Evolutionary conservation across 2,797 vertebrate species (phyloP).

Genomic region (Centropyge bicolor): DNA sequence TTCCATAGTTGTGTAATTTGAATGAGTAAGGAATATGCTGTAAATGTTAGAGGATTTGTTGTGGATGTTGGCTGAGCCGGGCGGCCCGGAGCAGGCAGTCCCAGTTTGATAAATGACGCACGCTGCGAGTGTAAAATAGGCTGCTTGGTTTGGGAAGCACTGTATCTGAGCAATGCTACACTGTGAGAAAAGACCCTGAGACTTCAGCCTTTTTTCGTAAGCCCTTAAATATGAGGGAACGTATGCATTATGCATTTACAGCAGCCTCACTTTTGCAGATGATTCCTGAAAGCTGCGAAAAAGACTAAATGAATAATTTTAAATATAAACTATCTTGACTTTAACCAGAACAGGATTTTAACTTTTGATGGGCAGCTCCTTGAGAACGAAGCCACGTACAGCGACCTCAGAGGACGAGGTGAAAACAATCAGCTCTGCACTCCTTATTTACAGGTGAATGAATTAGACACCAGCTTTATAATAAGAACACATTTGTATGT

Average conservation of each 20-base stretch:
- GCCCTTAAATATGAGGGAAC: conserved; percentile 1
- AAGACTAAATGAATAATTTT: conserved; percentile 6
- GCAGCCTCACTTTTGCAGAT: background rate
- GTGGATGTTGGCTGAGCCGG: background rate
- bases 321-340: conserved; percentile 8
- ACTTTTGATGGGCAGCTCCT: background rate
- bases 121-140: background rate
- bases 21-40: background rate
- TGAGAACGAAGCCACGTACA: background rate
- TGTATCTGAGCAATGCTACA: conserved; percentile 20
- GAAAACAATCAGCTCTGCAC: background rate
- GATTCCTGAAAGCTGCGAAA: background rate
- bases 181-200: conserved; percentile 26
- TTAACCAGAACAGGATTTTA: background rate
- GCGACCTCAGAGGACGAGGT: background rate
- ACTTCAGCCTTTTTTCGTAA: conserved; percentile 4
- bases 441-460: background rate
- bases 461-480: background rate
- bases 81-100: conserved; percentile 13
- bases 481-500: background rate
- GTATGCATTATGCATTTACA: conserved; percentile 25
- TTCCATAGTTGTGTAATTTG: background rate
- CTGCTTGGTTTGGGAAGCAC: conserved; percentile 18
- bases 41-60: background rate
- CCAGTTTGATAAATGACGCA: conserved; percentile 40